Conservation (phyloP, 2,888 invertebrate species). For the Pterostichus niger region DNA sequence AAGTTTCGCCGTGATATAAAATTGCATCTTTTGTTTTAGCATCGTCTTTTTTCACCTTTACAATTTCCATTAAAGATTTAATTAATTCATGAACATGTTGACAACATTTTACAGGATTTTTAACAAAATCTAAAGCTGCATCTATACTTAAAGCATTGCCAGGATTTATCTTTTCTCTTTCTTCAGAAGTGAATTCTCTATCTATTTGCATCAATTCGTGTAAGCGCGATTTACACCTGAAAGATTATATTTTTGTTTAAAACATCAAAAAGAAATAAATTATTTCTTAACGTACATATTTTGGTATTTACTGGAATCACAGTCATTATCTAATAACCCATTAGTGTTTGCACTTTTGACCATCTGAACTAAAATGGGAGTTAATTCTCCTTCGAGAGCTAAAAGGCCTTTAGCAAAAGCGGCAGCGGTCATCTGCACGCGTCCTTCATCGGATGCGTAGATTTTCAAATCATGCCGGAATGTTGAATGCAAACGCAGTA, state of each 20-base stretch:
- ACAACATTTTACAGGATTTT: constrained; percentile 97
- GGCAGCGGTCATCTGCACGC: constrained; percentile 99
- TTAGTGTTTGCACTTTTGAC: constrained; percentile 99
- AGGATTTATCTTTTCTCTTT: constrained; percentile 93
- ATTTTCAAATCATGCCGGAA: constrained; percentile 99
- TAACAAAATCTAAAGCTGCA: constrained; percentile 95
- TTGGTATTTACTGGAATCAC: constrained; percentile 97
- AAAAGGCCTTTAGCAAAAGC: constrained; percentile 99
- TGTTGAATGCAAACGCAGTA: constrained; percentile 97
- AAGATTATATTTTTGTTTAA: constrained; percentile 43
- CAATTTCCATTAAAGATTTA: constrained; percentile 90
- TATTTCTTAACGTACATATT: constrained; percentile 85
- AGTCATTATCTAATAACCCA: constrained; percentile 98
- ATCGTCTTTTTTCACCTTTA: constrained; percentile 92
- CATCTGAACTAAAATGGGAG: constrained; percentile 99
- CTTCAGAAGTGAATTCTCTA: constrained; percentile 90
- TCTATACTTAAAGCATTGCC: constrained; percentile 94
- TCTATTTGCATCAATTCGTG: constrained; percentile 96
- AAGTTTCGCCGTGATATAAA: constrained; percentile 98
- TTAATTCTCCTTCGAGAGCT: constrained; percentile 98
- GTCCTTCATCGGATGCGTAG: constrained; percentile 99
- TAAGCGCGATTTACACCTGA: constrained; percentile 95
- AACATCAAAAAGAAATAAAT: neutral
- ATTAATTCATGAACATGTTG: constrained; percentile 93
- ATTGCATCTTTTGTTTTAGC: constrained; percentile 94